Conservation (phyloP, 2,113 vertebrate species). For the Phalacrocorax carbo region DNA sequence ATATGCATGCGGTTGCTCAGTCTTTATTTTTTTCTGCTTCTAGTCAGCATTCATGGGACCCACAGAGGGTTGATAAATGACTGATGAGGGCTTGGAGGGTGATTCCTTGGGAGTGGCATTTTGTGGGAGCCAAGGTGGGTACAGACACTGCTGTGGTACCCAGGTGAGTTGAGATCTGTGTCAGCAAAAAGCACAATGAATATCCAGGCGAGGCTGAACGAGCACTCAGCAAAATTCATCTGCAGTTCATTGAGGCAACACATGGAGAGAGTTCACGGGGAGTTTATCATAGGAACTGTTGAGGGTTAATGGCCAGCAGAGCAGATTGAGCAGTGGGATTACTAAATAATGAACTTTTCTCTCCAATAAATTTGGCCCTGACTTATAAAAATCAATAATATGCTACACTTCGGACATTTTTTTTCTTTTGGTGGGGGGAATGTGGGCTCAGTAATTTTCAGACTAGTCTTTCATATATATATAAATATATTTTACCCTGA, state of each 20-base stretch:
- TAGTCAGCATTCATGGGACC: neutral
- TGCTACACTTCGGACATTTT: neutral
- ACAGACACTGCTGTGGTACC: rapidly evolving
- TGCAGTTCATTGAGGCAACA: slow-evolving; percentile 48
- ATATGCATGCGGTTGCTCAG: neutral
- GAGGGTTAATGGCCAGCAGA: slow-evolving; percentile 60
- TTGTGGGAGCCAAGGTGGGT: neutral
- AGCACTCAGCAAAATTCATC: slow-evolving; percentile 28
- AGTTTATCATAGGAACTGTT: slow-evolving; percentile 41
- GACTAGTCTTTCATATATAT: slow-evolving; percentile 5
- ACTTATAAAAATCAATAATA: slow-evolving; percentile 61
- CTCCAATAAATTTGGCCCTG: slow-evolving; percentile 57
- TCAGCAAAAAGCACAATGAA: neutral
- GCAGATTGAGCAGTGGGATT: slow-evolving; percentile 58
- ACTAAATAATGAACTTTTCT: slow-evolving; percentile 67
- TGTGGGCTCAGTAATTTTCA: neutral
- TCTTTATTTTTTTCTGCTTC: neutral
- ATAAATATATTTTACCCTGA: slow-evolving; percentile 3
- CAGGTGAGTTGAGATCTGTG: neutral
- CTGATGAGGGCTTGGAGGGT: neutral
- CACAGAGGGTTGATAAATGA: neutral
- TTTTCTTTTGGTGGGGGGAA: neutral
- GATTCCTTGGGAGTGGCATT: neutral
- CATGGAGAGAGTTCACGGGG: slow-evolving; percentile 21
- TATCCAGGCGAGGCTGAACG: neutral